A percentile compares a stretch with the other conserved stretches of the same genome.
These are phyloP conservation scores for Tetropium fuscum DNA, from an alignment of 2,888 invertebrate species.

Conservation along the genomic window DNA sequence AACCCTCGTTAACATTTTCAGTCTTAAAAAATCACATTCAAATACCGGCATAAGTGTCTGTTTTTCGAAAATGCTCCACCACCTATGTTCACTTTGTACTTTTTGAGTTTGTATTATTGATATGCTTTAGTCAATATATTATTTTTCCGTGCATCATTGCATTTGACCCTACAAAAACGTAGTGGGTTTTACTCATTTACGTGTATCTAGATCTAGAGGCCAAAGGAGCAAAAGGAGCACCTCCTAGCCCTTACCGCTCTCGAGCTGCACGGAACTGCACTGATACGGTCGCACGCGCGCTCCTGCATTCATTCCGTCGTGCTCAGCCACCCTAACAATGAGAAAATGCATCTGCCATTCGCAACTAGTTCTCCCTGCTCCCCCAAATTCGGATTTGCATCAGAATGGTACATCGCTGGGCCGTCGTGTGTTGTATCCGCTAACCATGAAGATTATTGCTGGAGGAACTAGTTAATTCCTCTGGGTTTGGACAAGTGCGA, in stretches of 20 bases:
- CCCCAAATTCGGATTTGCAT: constrained; percentile 58
- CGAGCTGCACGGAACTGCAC: constrained; percentile 41
- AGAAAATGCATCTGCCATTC: constrained; percentile 55
- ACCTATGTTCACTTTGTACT: too few species aligned
- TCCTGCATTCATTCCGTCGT: constrained; percentile 30
- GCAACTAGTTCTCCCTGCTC: constrained; percentile 43
- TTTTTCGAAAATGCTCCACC: too few species aligned
- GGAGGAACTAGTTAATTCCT: not conserved
- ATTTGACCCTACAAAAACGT: too few species aligned
- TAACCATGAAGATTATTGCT: constrained; percentile 24
- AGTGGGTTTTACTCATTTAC: too few species aligned
- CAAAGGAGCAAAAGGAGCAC: not conserved
- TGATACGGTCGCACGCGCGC: constrained; percentile 38
- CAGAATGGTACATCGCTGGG: constrained; percentile 50
- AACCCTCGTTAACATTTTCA: too few species aligned
- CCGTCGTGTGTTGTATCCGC: constrained; percentile 25
- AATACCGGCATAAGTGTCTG: too few species aligned
- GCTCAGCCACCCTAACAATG: constrained; percentile 51
- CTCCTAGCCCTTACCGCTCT: constrained; percentile 21
- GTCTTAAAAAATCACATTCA: too few species aligned
- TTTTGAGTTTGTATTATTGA: too few species aligned
- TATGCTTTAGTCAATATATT: too few species aligned
- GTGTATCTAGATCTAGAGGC: too few species aligned
- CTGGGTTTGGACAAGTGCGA: too few species aligned
- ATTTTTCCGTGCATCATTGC: too few species aligned